Conservation (phyloP, 2,797 vertebrate species). For the Aplochiton taeniatus region DNA sequence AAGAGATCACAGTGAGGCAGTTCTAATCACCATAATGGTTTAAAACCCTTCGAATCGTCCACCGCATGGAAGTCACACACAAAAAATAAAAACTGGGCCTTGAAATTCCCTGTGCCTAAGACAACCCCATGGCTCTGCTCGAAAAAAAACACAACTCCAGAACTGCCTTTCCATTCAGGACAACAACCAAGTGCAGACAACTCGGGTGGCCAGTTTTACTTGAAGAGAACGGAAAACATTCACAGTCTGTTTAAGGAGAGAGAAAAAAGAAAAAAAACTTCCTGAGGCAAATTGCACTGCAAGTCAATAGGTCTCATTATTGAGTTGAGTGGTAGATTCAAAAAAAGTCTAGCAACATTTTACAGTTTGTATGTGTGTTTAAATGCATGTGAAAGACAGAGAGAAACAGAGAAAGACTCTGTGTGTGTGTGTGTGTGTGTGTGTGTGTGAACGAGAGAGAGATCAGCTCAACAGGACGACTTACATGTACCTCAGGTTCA, state of each 20-base stretch:
- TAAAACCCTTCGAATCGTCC: constrained; percentile 73
- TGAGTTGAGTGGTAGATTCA: no score
- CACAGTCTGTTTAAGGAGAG: constrained; percentile 1
- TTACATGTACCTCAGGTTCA: no score
- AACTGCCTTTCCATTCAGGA: constrained; percentile 58
- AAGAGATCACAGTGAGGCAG: constrained; percentile 79
- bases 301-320: not conserved
- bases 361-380: no score
- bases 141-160: constrained; percentile 41
- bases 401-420: no score
- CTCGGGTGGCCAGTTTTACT: constrained; percentile 30
- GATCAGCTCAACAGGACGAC: no score
- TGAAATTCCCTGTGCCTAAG: constrained; percentile 73
- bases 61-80: constrained; percentile 71
- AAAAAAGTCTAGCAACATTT: no score
- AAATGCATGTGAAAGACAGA: no score
- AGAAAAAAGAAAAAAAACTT: no score
- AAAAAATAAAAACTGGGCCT: constrained; percentile 71
- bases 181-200: constrained; percentile 50
- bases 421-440: no score
- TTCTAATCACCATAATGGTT: constrained; percentile 80
- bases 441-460: no score
- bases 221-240: not conserved
- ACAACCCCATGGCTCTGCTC: constrained; percentile 65
- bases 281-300: constrained; percentile 10